These are phyloP conservation scores for Nyctereutes procyonoides DNA, from an alignment of 2,113 vertebrate genomes.

Conservation along the genomic window DNA sequence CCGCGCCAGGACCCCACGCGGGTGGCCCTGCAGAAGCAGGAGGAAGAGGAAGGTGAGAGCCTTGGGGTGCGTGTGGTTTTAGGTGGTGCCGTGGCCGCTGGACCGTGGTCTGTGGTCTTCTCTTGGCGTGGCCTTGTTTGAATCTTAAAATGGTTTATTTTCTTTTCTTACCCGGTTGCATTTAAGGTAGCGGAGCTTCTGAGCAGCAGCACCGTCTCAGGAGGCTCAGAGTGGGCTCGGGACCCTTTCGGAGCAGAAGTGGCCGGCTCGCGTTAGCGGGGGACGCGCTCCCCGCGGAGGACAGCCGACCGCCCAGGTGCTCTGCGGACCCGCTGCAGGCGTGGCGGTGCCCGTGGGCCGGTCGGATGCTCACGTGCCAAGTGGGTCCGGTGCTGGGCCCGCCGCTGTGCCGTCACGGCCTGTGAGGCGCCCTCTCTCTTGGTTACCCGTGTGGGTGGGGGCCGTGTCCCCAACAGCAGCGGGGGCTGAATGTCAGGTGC, in stretches of 20 bases:
- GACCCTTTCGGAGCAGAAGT: no score
- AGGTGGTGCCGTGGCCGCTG: not conserved
- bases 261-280: no score
- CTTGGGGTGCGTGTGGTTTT: not conserved
- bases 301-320: no score
- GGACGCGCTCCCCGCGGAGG: not conserved
- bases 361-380: no score
- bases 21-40: no score
- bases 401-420: no score
- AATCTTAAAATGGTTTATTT: not conserved
- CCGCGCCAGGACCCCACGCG: no score
- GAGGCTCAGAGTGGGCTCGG: not conserved
- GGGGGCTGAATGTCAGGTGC: no score
- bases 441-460: not conserved
- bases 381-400: no score
- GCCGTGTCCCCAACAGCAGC: not conserved
- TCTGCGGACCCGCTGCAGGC: not conserved
- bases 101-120: not conserved
- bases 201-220: not conserved
- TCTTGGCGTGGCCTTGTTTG: no score
- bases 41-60: accelerated
- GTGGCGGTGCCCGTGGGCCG: no score
- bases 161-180: not conserved
- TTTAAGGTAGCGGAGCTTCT: not conserved
- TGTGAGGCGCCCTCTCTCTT: no score